phyloP scores from a whole-genome alignment of 2,888 invertebrate species.

The Poecilus cupreus region DNA sequence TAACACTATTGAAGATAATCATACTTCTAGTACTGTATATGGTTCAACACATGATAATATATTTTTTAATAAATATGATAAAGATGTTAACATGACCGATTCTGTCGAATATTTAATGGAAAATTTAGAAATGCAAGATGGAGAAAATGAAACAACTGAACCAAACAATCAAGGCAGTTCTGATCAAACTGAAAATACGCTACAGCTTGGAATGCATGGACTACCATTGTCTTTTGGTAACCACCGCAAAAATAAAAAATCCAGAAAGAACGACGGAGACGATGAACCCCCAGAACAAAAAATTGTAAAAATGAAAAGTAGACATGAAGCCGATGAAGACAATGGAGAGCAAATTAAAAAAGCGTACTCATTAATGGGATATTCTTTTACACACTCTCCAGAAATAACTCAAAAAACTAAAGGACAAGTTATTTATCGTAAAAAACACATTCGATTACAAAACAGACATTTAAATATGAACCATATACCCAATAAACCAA shows the following conservation, averaged over 20 bases:
- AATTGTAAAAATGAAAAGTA: conserved; percentile 73
- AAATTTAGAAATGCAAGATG: conserved; percentile 74
- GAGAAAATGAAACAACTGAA: conserved; percentile 63
- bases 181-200: conserved; percentile 65
- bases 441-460: conserved; percentile 77
- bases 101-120: conserved; percentile 68
- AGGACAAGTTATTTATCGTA: conserved; percentile 80
- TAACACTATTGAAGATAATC: conserved; percentile 19
- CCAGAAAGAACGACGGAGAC: conserved; percentile 68
- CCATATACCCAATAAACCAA: conserved; percentile 69
- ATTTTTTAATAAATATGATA: conserved; percentile 14
- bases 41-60: background rate
- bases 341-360: conserved; percentile 77
- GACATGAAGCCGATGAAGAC: conserved; percentile 75
- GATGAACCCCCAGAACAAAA: conserved; percentile 76
- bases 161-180: conserved; percentile 54
- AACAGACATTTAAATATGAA: conserved; percentile 75
- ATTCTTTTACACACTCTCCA: conserved; percentile 68
- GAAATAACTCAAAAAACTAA: conserved; percentile 64
- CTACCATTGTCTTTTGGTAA: conserved; percentile 68
- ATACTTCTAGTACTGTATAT: background rate
- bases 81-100: conserved; percentile 4
- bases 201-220: conserved; percentile 65
- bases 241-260: conserved; percentile 40
- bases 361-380: conserved; percentile 81